Base-by-base conservation (phyloP, 2,888 invertebrate genomes). In the Phrixothrix hirtus region DNA sequence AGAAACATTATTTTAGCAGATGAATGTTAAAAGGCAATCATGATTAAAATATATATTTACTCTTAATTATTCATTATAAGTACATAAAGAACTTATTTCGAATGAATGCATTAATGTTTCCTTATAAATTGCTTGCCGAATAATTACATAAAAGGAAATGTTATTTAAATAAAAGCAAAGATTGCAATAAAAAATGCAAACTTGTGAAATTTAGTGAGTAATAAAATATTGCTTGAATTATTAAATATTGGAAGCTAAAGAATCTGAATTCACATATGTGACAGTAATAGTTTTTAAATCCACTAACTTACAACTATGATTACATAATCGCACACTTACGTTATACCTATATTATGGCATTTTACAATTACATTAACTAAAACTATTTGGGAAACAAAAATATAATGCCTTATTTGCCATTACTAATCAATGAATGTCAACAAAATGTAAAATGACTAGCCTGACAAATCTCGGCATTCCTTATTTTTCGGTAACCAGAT, bases 341-440 rank as follows among this genome's bases (percentile, higher is more conserved):
- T 36, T 61, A 63, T 70, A 69, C 63, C 52, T 61, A 62, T 67
- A 71, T 68, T 66, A 69, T 67, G 71, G 73, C 72, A 72, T 71
- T 72, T 70, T 67, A 71, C 69, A 70, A 68, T 69, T 69, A 70
- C 47, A 51, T 34, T 66, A 67, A 69, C 42, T 43, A 43, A 21
- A 21, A 21, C 7, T 21, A 21, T 5, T 12, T 11, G 10, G 42
- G 42, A 49, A 16, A 48, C 10, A 32, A 34, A 15, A 51, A 38
- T 32, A 4, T 17, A 36, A 42, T 15, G 30, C 31, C 15, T 13
- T 31, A 27, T 43, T 44, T 32, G 44, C 12, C 38, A 45, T 39
- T 45, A 38, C 39, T 27, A 45, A 38, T 34, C 21, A 7, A 7
- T 21, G n/a, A n/a, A n/a, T n/a, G n/a, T n/a, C 43, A 26, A 43